These are phyloP conservation scores for Mycogona germanica DNA, from an alignment of 2,888 invertebrate species.

Conservation along the genomic window DNA sequence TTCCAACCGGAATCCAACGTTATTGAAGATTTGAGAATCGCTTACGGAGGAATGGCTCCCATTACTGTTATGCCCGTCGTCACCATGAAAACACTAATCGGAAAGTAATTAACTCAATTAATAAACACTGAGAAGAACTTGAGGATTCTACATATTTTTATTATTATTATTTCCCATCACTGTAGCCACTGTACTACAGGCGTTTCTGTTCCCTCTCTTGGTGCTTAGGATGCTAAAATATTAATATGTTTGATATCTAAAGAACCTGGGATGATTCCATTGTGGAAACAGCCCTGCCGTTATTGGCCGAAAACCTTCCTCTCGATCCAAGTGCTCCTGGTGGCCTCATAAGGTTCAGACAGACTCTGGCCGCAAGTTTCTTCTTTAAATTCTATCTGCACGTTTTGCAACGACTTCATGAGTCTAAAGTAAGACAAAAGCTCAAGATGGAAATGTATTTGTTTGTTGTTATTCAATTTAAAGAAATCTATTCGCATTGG, in stretches of 20 bases:
- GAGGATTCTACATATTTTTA: too few species aligned
- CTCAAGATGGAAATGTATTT: too few species aligned
- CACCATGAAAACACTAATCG: conserved; percentile 45
- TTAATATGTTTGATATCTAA: too few species aligned
- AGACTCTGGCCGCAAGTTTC: conserved; percentile 52
- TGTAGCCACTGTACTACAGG: too few species aligned
- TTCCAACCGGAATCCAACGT: conserved; percentile 42
- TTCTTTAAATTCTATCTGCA: conserved; percentile 44
- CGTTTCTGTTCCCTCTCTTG: too few species aligned
- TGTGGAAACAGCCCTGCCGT: conserved; percentile 46
- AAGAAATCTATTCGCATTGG: too few species aligned
- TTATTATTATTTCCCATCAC: too few species aligned
- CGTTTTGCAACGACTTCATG: conserved; percentile 28
- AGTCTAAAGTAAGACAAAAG: too few species aligned
- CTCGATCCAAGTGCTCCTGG: conserved; percentile 67
- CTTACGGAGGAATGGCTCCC: conserved; percentile 91
- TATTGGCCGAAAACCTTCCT: conserved; percentile 58
- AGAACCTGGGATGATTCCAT: conserved; percentile 48
- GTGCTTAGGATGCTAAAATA: not conserved
- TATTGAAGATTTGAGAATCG: conserved; percentile 50
- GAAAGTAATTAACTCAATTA: too few species aligned
- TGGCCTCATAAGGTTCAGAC: conserved; percentile 66
- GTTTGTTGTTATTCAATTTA: too few species aligned
- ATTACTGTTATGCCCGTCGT: conserved; percentile 60
- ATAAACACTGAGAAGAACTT: too few species aligned